Percentiles rank a stretch among this genome's conserved stretches.
Conservation (phyloP, 2,113 vertebrate species). For the Triplophysa tibetana region DNA sequence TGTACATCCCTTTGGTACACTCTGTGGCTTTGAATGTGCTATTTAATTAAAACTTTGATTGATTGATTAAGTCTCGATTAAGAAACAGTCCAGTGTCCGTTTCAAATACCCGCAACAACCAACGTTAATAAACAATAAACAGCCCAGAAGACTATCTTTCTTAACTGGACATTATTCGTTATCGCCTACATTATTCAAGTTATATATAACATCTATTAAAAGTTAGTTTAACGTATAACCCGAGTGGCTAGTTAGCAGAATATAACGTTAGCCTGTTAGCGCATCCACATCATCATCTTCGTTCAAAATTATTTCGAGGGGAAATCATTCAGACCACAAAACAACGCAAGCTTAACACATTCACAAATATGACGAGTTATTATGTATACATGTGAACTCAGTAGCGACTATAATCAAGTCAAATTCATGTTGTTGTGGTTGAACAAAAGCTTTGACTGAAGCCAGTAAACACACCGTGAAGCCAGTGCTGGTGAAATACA, state of each 20-base stretch:
- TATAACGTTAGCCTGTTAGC: conserved; percentile 9
- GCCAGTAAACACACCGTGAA: conserved; percentile 2
- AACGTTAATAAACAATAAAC: neutral
- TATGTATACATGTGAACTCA: neutral
- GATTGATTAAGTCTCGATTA: neutral
- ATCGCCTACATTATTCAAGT: neutral
- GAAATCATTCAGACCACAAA: neutral
- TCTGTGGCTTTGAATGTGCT: no score
- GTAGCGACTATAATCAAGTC: neutral
- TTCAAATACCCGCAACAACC: neutral
- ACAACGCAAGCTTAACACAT: neutral
- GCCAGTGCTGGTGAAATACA: neutral
- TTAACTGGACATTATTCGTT: neutral
- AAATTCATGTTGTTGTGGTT: neutral
- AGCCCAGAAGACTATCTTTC: neutral
- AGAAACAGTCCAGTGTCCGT: neutral
- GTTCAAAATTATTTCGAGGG: neutral
- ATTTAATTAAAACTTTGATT: no score
- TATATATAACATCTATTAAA: neutral
- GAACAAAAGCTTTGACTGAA: conserved; percentile 26
- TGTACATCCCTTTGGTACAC: no score
- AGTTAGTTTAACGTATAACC: neutral
- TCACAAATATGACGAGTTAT: no score
- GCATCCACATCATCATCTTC: neutral
- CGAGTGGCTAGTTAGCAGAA: conserved; percentile 8